Base-by-base conservation (phyloP, 2,113 vertebrate genomes). In the Psephotus haematonotus region DNA sequence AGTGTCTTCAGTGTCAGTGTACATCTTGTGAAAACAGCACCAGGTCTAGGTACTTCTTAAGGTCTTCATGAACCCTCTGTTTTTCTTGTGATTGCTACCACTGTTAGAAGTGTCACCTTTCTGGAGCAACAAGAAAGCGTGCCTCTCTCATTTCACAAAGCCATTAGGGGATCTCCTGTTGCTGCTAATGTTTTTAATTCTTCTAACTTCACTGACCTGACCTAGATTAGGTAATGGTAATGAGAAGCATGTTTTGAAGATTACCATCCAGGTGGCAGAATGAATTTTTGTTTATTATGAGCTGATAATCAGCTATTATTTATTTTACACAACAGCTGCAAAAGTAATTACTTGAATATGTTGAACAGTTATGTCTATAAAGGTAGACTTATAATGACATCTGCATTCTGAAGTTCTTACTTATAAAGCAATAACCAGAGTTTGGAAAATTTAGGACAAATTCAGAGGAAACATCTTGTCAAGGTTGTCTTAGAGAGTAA, bases 261-360 rank as follows among this genome's bases (percentile, higher is more conserved):
- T 85, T 84, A 29, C 17, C 18, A 53, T 82, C 74, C 65, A 92
- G 37, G 65, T 90, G 76, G 35, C 57, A 80, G 60, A 87, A 81
- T 43, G 59, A 35, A 14, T 67, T 90, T 60, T 81, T 90, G 33
- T 91, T 93, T 92, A 77, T 82, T 76, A 33, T 69, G 31, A 95
- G 35, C 53, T 92, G 86, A 82, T 88, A 93, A 76, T 75, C 70
- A 88, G 22, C 43, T 83, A 41, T 86, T 84, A 82, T 79, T 93
- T 80, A 85, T 85, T 64, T 93, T 72, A 72, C 33, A 62, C 62
- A 76, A 60, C 47, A 68, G 25, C 25, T 91, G 75, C 63, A 64
- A 41, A 65, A 80, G 17, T 88, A 80, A 86, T 79, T 95, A 72
- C 24, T 65, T 77, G 57, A 35, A 31, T 93, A n/a, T 69, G 31